Percentiles rank a stretch among this genome's conserved stretches.
phyloP scores from a whole-genome alignment of 2,113 vertebrate species.

The human region DNA sequence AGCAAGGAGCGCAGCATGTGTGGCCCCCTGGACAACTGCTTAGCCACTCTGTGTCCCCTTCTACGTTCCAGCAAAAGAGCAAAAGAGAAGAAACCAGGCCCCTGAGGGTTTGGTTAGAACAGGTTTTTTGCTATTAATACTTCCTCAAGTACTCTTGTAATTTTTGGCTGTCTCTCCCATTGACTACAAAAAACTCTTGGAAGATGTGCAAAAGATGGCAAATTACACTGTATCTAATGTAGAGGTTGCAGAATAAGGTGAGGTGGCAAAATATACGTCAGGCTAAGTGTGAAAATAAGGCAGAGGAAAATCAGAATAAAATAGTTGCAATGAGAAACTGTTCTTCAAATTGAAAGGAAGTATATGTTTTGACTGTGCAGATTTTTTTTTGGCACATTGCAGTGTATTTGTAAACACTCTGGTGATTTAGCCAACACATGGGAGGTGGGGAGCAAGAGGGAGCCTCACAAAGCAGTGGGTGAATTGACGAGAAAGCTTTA shows the following conservation, averaged over 20 bases:
- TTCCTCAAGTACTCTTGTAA: constrained; percentile 40
- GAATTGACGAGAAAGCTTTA: neutral
- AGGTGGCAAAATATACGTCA: constrained; percentile 19
- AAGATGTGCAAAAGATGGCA: neutral
- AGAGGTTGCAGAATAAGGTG: neutral
- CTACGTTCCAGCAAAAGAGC: neutral
- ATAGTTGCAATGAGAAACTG: constrained; percentile 12
- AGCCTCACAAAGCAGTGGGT: neutral
- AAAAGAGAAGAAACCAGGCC: neutral
- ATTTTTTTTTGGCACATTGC: neutral
- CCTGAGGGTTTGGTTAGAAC: neutral
- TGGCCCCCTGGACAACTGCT: neutral
- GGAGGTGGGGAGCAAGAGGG: neutral
- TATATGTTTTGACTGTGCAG: constrained; percentile 4
- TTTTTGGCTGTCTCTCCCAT: constrained; percentile 10
- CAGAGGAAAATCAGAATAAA: neutral
- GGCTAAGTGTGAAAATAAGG: constrained; percentile 17
- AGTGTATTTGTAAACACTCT: constrained; percentile 50
- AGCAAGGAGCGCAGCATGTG: neutral
- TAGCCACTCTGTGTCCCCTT: neutral
- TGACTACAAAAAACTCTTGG: constrained; percentile 25
- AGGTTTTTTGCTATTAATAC: constrained; percentile 5
- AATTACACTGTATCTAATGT: neutral
- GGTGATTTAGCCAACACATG: constrained; percentile 20
- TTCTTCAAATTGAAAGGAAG: constrained; percentile 5